Conservation (phyloP, 92 coral and sea anemone species). For the Desmophyllum pertusum region DNA sequence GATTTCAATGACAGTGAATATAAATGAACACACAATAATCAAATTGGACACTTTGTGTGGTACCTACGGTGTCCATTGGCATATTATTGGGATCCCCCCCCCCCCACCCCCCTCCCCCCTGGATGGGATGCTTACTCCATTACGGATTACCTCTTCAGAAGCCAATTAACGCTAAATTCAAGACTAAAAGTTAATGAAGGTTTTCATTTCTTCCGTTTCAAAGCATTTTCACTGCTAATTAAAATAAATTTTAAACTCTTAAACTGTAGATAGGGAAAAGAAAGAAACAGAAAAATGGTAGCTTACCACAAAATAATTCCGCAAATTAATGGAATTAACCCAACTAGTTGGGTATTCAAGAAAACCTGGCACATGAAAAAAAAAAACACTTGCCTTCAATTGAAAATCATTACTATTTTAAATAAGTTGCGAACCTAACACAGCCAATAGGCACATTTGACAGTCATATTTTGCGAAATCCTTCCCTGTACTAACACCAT, state of each 20-base stretch:
- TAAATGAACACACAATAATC: neutral
- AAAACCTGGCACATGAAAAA: conserved; percentile 49
- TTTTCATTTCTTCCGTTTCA: no score
- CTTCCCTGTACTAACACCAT: no score
- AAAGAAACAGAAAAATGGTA: neutral
- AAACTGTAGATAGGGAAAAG: neutral
- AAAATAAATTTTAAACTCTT: no score
- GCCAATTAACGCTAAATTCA: neutral
- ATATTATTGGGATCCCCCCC: neutral
- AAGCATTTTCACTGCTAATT: no score
- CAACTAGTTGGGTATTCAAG: conserved; percentile 61
- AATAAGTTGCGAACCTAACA: no score
- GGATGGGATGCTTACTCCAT: neutral
- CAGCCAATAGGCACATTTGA: no score
- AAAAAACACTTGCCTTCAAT: neutral
- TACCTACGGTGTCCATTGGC: neutral
- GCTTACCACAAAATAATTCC: conserved; percentile 95
- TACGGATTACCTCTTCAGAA: neutral
- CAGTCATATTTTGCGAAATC: no score
- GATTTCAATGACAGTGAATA: neutral
- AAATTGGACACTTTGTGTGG: neutral
- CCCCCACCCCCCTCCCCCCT: neutral
- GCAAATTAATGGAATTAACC: conserved; percentile 72
- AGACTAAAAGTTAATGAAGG: no score
- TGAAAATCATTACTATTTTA: no score